A percentile compares a stretch with the other conserved stretches of the same genome.
Conservation (phyloP, 1,140 invertebrate species). For the Brachionus rubens region DNA sequence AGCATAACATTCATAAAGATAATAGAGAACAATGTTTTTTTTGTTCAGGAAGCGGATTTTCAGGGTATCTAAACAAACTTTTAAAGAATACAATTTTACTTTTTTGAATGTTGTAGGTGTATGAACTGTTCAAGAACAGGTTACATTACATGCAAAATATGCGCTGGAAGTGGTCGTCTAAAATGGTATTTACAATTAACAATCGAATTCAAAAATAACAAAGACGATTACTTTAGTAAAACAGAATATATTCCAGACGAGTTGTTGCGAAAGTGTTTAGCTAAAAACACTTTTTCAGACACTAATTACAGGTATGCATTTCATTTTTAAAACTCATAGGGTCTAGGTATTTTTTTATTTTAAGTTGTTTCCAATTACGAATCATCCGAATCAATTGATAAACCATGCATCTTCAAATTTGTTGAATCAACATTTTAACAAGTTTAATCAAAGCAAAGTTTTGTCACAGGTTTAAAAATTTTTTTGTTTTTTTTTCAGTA, state of each 20-base stretch:
- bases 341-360: neutral
- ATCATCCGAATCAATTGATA: conserved; percentile 9
- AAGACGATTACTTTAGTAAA: conserved; percentile 26
- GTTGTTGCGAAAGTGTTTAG: neutral
- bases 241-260: conserved; percentile 26
- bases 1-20: neutral
- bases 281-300: neutral
- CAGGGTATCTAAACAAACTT: neutral
- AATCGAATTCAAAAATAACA: conserved; percentile 34
- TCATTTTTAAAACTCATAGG: neutral
- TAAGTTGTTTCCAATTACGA: conserved; percentile 4
- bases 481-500: neutral
- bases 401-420: conserved; percentile 15
- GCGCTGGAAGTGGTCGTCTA: conserved; percentile 10
- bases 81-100: neutral
- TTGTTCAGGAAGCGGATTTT: neutral
- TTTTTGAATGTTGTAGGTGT: conserved; percentile 4
- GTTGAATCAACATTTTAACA: neutral
- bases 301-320: neutral
- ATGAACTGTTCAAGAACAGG: neutral
- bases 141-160: neutral
- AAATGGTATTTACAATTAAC: conserved; percentile 24
- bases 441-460: conserved; percentile 3
- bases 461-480: conserved; percentile 11
- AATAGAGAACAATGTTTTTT: neutral